A percentile compares a stretch with the other conserved stretches of the same genome.
Evolutionary conservation across 1,140 invertebrate species (phyloP).

Genomic region (Acromyrmex echinatior): DNA sequence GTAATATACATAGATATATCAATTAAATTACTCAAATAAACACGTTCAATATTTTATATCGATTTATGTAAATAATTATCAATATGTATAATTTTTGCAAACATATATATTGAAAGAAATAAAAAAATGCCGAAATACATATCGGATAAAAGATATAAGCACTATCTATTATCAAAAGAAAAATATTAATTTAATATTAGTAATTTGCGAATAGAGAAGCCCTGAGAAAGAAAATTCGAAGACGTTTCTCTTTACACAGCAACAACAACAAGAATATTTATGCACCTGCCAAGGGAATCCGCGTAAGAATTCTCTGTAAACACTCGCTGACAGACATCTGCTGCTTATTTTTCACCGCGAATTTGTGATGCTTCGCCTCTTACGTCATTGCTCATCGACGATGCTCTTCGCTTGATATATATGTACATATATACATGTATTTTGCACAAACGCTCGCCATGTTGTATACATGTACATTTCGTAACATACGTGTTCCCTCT

Average conservation of each 20-base stretch:
- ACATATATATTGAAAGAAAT: not conserved
- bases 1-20: no score
- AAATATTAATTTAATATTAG: not conserved
- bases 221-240: slow-evolving; percentile 30
- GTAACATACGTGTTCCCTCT: not conserved
- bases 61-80: not conserved
- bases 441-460: slow-evolving; percentile 7
- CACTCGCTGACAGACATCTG: slow-evolving; percentile 65
- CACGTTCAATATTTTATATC: not conserved
- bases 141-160: not conserved
- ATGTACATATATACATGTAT: slow-evolving; percentile 39
- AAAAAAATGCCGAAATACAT: not conserved
- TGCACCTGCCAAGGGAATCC: slow-evolving; percentile 48
- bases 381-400: slow-evolving; percentile 54
- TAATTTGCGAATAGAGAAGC: not conserved
- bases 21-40: slow-evolving; percentile 5
- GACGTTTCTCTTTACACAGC: not conserved
- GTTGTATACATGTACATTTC: not conserved
- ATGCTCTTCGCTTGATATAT: slow-evolving; percentile 24
- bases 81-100: not conserved
- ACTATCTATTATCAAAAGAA: not conserved
- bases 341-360: slow-evolving; percentile 58
- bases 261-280: slow-evolving; percentile 65
- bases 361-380: slow-evolving; percentile 52
- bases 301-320: slow-evolving; percentile 65